A percentile compares a stretch with the other conserved stretches of the same genome.
Conservation (phyloP, 1,140 invertebrate genomes). For the Coenobita brevimanus region DNA sequence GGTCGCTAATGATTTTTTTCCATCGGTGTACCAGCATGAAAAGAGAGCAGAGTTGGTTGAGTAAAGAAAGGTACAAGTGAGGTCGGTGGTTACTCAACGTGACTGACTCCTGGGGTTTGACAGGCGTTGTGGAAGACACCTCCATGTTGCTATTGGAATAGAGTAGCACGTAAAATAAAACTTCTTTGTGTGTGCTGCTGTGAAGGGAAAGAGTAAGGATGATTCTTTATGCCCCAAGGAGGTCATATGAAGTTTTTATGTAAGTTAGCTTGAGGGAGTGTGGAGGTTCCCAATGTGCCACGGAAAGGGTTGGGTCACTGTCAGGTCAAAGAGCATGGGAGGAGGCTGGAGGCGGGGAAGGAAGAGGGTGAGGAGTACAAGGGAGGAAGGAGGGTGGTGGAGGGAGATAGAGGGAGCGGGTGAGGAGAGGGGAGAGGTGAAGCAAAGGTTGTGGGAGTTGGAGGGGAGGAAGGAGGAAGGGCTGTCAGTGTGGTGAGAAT, state of each 20-base stretch:
- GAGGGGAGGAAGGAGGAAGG: conserved; percentile 2
- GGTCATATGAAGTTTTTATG: background rate
- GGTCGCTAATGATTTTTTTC: conserved; percentile 25
- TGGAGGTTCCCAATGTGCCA: conserved; percentile 32
- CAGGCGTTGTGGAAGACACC: background rate
- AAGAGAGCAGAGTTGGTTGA: background rate
- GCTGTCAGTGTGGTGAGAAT: background rate
- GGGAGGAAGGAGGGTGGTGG: background rate
- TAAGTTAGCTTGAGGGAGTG: background rate
- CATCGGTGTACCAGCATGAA: background rate
- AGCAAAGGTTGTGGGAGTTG: conserved; percentile 43
- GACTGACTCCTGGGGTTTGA: background rate
- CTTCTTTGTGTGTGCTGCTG: background rate
- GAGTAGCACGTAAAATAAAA: no score
- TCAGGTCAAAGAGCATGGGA: conserved; percentile 47
- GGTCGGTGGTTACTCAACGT: conserved; percentile 18
- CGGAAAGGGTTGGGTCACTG: conserved; percentile 49
- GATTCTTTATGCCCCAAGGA: background rate
- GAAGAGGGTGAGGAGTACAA: conserved; percentile 24
- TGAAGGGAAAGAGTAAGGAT: background rate
- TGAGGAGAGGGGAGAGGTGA: conserved; percentile 16
- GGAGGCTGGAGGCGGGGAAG: conserved; percentile 40
- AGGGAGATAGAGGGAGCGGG: background rate
- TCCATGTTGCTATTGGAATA: background rate
- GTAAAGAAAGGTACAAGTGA: background rate